A percentile compares a stretch with the other conserved stretches of the same genome.
Evolutionary conservation across 2,113 vertebrate species (phyloP).

Genomic region (Pterocles burchelli): DNA sequence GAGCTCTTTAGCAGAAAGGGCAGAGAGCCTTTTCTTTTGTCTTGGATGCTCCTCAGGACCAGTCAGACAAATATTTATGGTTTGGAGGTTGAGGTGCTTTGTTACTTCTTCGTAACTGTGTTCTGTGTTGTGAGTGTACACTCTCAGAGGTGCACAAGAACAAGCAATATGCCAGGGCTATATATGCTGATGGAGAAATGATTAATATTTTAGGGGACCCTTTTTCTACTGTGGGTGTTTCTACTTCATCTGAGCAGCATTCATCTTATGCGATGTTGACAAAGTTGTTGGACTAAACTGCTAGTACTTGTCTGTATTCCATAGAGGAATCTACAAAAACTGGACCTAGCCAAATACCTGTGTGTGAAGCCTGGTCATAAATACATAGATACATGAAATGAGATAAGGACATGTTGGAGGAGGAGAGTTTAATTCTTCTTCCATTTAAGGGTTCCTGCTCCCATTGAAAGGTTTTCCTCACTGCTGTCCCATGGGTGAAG

Average conservation of each 20-base stretch:
- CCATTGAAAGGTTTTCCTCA: background rate
- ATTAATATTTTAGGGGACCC: background rate
- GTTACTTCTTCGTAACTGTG: background rate
- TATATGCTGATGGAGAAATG: background rate
- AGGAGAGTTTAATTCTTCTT: background rate
- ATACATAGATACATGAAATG: background rate
- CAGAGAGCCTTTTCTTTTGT: background rate
- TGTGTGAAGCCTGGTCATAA: background rate
- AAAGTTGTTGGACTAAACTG: background rate
- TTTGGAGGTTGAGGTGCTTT: background rate
- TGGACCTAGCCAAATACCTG: background rate
- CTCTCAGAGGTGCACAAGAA: background rate
- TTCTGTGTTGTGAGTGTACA: background rate
- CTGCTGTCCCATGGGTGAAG: background rate
- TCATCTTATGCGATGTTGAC: fast-evolving
- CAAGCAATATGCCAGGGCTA: background rate
- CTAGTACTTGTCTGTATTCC: background rate
- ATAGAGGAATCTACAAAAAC: background rate
- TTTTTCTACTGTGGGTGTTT: background rate
- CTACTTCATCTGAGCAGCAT: background rate
- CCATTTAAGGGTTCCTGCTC: background rate
- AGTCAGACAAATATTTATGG: background rate
- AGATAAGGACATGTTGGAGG: background rate
- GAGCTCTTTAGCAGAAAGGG: background rate
- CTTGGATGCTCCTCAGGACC: background rate